Evolutionary conservation across 1,140 invertebrate genomes (phyloP).

Genomic region (Choristoneura fumiferana): DNA sequence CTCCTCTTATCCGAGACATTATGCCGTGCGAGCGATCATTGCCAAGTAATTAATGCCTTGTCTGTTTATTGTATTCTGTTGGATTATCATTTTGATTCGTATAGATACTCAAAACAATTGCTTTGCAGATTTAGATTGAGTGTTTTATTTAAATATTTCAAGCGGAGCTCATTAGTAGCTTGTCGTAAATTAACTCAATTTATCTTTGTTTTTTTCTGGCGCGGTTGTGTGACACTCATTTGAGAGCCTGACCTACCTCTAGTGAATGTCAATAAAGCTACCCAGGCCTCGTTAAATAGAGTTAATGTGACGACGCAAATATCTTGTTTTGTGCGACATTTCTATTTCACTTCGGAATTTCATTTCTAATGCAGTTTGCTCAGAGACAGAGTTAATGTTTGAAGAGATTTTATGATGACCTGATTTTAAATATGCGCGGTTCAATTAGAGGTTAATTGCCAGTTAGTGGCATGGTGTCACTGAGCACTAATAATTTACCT

Average conservation of each 20-base stretch:
- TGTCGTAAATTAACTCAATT: constrained; percentile 10
- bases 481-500: neutral
- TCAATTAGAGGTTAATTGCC: constrained; percentile 13
- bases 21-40: constrained; percentile 43
- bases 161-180: no score
- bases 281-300: no score
- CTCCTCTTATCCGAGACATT: constrained; percentile 48
- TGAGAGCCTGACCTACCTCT: no score
- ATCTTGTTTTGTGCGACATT: no score
- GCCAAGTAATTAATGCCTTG: constrained; percentile 40
- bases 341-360: no score
- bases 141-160: no score
- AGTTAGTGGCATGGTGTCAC: constrained; percentile 3
- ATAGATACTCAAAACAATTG: constrained; percentile 18
- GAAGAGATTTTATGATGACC: no score
- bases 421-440: neutral
- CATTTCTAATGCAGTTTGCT: no score
- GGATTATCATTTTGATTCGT: neutral
- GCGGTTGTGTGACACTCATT: constrained; percentile 1
- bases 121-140: neutral
- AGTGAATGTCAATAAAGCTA: no score
- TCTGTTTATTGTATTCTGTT: constrained; percentile 12
- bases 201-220: constrained; percentile 4
- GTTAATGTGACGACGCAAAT: no score
- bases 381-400: no score